Evolutionary conservation across 2,888 invertebrate genomes (phyloP), one percentile per base, ranked within the genome.

Genomic region (Tineola bisselliella): DNA sequence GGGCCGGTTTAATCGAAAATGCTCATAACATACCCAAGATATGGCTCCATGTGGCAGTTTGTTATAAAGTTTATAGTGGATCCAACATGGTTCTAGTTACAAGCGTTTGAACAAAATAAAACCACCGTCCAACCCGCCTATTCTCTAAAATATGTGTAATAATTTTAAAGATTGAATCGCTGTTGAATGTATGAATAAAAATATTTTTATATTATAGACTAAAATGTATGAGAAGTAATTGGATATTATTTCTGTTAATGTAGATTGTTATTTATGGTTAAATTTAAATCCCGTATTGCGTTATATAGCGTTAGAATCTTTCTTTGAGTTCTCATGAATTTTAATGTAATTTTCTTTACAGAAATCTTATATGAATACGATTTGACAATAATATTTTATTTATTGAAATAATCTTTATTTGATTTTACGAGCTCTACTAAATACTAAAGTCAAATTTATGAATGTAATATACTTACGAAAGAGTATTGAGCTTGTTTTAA

Each of bases 21-120:
- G 79, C 83, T 86, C 87, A 83, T 87, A 88, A 87, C 79, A 73
- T 84, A 79, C 74, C 79, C 79, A 80, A 87, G 86, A 87, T 87
- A 87, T 80, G 75, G 84, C 77, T 73, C 70, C 74, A 75, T 75
- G 75, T 78, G 82, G 84, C 84, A 84, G 84, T 88, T 84, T 83
- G 84, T 87, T 86, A 82, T 79, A 80, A 81, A 82, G 78, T 88
- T 88, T 87, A 87, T 87, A 79, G 83, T 80, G 76, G 66, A 76
- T 72, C 72, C 76, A 76, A 72, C 73, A 70, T 70, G 77, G 73
- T 79, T 81, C 79, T 82, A 81, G 81, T 79, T 81, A 81, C 81
- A 77, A 74, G 70, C 75, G 73, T 74, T 74, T 73, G 72, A 71
- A 76, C 69, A 74, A 81, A 78, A 79, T 76, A 72, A 65, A 59